Conservation (phyloP, 2,113 vertebrate species). For the Tricholaema leucomelas region DNA sequence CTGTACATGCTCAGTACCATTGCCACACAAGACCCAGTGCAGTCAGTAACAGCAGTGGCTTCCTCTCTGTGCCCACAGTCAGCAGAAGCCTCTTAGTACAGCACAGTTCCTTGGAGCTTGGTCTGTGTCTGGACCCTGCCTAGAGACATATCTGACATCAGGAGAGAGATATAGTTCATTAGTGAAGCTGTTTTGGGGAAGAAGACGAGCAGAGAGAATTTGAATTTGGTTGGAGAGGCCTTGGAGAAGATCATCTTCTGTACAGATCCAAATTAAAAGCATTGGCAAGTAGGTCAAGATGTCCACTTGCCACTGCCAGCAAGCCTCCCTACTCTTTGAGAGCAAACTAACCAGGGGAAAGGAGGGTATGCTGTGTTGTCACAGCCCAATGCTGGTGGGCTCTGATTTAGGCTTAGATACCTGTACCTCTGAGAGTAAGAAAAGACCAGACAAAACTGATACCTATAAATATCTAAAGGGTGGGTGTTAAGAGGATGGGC, state of each 20-base stretch:
- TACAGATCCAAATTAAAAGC: background rate
- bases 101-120: background rate
- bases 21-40: background rate
- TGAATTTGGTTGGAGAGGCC: background rate
- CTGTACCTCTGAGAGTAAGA: background rate
- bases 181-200: background rate
- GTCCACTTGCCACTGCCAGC: background rate
- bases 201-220: background rate
- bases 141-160: background rate
- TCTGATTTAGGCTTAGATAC: background rate
- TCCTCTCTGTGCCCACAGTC: background rate
- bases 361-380: background rate
- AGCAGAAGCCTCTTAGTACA: background rate
- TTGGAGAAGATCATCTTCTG: background rate
- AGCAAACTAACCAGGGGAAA: background rate
- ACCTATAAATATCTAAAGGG: too few relatives aligned
- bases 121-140: background rate
- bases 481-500: too few relatives aligned
- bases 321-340: background rate
- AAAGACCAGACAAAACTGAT: background rate
- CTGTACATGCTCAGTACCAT: background rate
- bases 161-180: background rate
- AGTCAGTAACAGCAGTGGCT: background rate
- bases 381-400: background rate
- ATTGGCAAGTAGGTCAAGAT: background rate